phyloP scores from a whole-genome alignment of 2,113 vertebrate genomes.

The Hucho hucho region DNA sequence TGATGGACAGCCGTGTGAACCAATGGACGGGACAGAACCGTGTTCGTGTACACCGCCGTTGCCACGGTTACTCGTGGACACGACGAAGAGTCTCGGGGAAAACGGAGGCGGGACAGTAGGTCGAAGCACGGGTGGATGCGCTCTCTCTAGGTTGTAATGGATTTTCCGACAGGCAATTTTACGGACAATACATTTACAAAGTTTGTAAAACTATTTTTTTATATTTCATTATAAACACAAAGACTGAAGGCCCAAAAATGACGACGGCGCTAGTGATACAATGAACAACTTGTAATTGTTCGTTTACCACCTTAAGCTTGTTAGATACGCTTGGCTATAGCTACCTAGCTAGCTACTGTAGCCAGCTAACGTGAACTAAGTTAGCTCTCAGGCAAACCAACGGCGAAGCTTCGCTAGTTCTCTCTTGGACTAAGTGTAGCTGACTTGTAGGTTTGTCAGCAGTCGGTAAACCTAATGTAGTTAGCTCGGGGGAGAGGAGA shows the following conservation, averaged over 20 bases:
- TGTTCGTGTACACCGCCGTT: constrained; percentile 58
- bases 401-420: too few relatives aligned
- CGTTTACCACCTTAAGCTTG: too few relatives aligned
- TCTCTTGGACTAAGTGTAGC: too few relatives aligned
- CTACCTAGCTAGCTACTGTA: too few relatives aligned
- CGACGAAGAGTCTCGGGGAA: constrained; percentile 60
- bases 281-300: background rate
- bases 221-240: background rate
- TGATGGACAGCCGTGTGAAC: constrained; percentile 61
- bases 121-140: constrained; percentile 71
- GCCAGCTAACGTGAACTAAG: too few relatives aligned
- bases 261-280: background rate
- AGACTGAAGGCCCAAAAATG: background rate
- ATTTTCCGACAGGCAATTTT: constrained; percentile 30
- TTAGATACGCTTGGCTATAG: too few relatives aligned
- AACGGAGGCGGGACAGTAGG: constrained; percentile 51
- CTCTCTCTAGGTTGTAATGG: constrained; percentile 23
- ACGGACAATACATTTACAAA: constrained; percentile 42
- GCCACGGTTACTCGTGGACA: constrained; percentile 60
- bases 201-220: constrained; percentile 34
- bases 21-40: constrained; percentile 51
- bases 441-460: too few relatives aligned
- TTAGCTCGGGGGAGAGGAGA: background rate
- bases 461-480: background rate
- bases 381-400: too few relatives aligned